Conservation (phyloP, 2,113 vertebrate genomes). For the Myotis brandtii region DNA sequence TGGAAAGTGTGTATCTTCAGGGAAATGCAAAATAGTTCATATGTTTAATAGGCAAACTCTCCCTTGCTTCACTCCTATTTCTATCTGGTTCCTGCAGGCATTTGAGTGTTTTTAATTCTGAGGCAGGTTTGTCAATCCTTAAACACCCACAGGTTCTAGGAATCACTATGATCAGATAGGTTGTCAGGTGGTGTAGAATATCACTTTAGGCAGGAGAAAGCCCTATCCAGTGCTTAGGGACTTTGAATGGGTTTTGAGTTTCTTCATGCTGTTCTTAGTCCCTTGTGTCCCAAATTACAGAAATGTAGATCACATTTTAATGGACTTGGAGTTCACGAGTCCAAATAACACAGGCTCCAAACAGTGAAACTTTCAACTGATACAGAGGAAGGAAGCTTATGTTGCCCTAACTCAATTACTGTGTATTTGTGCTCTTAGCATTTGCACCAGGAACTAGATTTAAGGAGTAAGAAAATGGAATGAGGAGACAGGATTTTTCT, state of each 20-base stretch:
- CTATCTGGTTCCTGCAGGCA: background rate
- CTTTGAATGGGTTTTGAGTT: slow-evolving; percentile 58
- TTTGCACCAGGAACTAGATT: background rate
- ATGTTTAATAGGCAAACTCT: background rate
- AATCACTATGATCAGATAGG: slow-evolving; percentile 48
- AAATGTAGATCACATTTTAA: background rate
- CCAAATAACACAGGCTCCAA: background rate
- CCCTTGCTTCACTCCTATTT: background rate
- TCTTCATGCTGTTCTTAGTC: slow-evolving; percentile 29
- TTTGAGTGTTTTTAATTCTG: background rate
- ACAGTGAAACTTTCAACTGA: background rate
- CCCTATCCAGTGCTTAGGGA: background rate
- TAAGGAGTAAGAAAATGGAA: background rate
- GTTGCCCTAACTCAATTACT: background rate
- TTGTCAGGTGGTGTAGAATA: background rate
- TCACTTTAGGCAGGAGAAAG: background rate
- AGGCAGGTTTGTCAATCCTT: slow-evolving; percentile 55
- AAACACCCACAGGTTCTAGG: slow-evolving; percentile 41
- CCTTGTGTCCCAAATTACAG: background rate
- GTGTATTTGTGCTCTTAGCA: background rate
- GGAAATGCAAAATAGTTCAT: background rate
- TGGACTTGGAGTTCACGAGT: background rate
- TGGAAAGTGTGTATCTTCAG: background rate
- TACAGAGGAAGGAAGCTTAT: background rate
- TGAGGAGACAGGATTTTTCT: background rate